Conservation (phyloP, 2,888 invertebrate genomes). For the Eulithis testata region DNA sequence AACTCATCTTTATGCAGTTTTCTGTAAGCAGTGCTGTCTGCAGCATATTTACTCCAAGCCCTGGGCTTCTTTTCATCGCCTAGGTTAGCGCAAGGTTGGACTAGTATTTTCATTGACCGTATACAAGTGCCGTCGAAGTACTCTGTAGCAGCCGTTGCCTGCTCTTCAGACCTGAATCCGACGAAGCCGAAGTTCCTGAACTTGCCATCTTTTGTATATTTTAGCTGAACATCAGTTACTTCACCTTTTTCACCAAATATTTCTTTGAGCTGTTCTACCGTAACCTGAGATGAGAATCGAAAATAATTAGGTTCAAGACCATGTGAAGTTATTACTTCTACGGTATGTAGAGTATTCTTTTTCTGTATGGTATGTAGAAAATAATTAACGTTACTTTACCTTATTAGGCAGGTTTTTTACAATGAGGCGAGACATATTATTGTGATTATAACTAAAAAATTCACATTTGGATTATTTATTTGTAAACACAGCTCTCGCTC, state of each 20-base stretch:
- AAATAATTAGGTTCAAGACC: background rate
- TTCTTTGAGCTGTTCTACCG: slow-evolving; percentile 89
- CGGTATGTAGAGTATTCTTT: background rate
- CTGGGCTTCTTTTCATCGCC: slow-evolving; percentile 91
- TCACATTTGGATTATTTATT: background rate
- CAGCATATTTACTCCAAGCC: slow-evolving; percentile 96
- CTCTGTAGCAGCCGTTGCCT: slow-evolving; percentile 90
- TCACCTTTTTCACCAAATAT: slow-evolving; percentile 92
- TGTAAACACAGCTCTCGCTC: background rate
- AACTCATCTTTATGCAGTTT: slow-evolving; percentile 74
- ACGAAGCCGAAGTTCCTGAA: slow-evolving; percentile 97
- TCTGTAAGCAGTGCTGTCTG: slow-evolving; percentile 89
- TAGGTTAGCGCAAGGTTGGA: slow-evolving; percentile 89
- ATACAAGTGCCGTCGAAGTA: slow-evolving; percentile 94
- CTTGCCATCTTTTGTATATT: slow-evolving; percentile 95
- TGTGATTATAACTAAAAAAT: background rate
- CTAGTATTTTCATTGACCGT: slow-evolving; percentile 91
- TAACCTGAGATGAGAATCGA: slow-evolving; percentile 86
- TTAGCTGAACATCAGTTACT: slow-evolving; percentile 97
- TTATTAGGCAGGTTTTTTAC: slow-evolving; percentile 95
- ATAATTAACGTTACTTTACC: slow-evolving; percentile 79
- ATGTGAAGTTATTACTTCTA: slow-evolving; percentile 13
- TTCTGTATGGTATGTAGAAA: background rate
- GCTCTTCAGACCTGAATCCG: slow-evolving; percentile 92
- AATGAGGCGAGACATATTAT: slow-evolving; percentile 92